Evolutionary conservation across 2,888 invertebrate species (phyloP).

Genomic region (Rhagium mordax): DNA sequence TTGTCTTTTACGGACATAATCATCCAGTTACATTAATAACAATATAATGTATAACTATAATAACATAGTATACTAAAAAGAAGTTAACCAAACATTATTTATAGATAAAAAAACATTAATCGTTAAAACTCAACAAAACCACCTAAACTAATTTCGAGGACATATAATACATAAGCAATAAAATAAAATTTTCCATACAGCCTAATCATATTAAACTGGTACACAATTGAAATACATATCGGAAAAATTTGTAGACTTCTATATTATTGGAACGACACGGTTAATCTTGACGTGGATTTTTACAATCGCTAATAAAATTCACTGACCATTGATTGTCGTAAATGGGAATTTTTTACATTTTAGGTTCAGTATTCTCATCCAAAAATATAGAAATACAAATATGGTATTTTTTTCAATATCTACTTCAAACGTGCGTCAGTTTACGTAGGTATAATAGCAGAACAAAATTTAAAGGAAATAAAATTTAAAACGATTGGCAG

Average conservation of each 20-base stretch:
- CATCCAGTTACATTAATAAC: slow-evolving; percentile 28
- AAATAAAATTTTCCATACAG: neutral
- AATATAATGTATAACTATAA: slow-evolving; percentile 34
- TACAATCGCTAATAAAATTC: too few species aligned
- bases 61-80: slow-evolving; percentile 29
- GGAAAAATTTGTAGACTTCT: too few species aligned
- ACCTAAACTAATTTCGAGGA: slow-evolving; percentile 1
- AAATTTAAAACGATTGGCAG: neutral
- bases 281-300: too few species aligned
- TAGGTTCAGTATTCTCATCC: too few species aligned
- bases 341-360: too few species aligned
- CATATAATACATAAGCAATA: neutral
- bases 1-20: slow-evolving; percentile 27
- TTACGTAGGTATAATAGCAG: too few species aligned
- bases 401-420: too few species aligned
- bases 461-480: neutral
- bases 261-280: too few species aligned
- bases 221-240: too few species aligned
- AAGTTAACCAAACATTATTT: slow-evolving; percentile 23
- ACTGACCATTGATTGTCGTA: too few species aligned
- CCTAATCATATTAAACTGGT: neutral
- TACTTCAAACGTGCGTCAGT: too few species aligned
- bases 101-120: slow-evolving; percentile 21
- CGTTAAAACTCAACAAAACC: slow-evolving; percentile 17
- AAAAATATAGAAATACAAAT: too few species aligned